Conservation (phyloP, 1,140 invertebrate genomes). For the Plectus sambesii region DNA sequence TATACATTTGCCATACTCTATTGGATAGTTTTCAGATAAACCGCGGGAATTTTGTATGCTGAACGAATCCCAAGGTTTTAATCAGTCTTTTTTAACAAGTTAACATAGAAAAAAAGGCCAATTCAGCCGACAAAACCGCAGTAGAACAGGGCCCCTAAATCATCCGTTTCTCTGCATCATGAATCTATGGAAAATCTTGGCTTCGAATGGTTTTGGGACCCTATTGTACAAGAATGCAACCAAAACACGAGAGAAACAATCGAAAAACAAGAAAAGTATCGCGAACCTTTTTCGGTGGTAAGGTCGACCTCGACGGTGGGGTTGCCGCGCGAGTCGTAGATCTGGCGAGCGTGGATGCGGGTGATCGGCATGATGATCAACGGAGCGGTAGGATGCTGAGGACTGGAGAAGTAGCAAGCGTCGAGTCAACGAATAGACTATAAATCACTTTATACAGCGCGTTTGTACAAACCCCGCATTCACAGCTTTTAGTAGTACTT, state of each 20-base stretch:
- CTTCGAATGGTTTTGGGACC: too few species aligned
- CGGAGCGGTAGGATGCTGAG: constrained; percentile 14
- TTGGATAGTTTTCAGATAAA: too few species aligned
- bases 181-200: neutral
- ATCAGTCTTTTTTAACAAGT: too few species aligned
- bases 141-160: neutral
- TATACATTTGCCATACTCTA: too few species aligned
- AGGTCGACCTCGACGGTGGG: constrained; percentile 90
- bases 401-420: neutral
- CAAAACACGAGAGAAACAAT: constrained; percentile 2
- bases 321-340: constrained; percentile 92
- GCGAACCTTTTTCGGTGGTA: constrained; percentile 58
- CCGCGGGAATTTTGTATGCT: too few species aligned
- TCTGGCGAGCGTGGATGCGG: constrained; percentile 67
- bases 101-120: too few species aligned
- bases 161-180: neutral
- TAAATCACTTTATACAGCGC: neutral
- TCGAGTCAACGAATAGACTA: neutral
- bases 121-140: too few species aligned
- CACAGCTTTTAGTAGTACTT: too few species aligned
- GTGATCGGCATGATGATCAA: constrained; percentile 4
- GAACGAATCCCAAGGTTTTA: too few species aligned
- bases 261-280: neutral
- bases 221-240: too few species aligned
- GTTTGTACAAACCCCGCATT: too few species aligned